These are phyloP conservation scores for Gymnogyps californianus DNA, from an alignment of 2,113 vertebrate species.

Conservation along the genomic window DNA sequence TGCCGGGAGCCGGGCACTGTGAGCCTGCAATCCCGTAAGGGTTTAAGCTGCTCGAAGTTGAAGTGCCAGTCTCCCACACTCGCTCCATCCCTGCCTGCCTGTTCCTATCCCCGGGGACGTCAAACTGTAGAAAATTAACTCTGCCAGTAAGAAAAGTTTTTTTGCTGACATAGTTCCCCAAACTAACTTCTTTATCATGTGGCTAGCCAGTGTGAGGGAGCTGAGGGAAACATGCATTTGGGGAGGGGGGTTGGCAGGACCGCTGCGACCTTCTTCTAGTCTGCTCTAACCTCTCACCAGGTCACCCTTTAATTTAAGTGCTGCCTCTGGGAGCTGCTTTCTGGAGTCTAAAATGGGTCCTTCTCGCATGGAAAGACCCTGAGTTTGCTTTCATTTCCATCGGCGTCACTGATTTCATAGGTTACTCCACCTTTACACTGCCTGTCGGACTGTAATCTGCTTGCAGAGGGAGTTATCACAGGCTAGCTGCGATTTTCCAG, in stretches of 20 bases:
- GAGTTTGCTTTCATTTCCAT: not conserved
- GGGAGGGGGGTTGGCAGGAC: not conserved
- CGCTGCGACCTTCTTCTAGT: accelerated
- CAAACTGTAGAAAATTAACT: not conserved
- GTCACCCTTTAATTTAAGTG: not conserved
- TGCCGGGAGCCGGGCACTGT: not conserved
- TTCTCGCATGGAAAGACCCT: accelerated
- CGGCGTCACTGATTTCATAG: not conserved
- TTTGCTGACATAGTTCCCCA: not conserved
- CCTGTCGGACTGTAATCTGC: not conserved
- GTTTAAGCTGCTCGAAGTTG: not conserved
- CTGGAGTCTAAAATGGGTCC: not conserved
- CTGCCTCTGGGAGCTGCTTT: not conserved
- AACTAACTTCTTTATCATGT: not conserved
- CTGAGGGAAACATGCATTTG: not conserved
- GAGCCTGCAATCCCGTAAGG: accelerated
- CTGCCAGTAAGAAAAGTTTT: not conserved
- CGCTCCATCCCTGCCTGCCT: not conserved
- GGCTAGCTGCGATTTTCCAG: not conserved
- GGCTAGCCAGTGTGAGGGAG: not conserved
- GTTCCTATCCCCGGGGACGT: not conserved
- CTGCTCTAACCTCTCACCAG: not conserved
- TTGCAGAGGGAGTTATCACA: not conserved
- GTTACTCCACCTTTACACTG: not conserved
- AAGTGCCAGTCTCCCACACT: not conserved